Conservation (phyloP, 2,888 invertebrate genomes). For the Bugula neritina region DNA sequence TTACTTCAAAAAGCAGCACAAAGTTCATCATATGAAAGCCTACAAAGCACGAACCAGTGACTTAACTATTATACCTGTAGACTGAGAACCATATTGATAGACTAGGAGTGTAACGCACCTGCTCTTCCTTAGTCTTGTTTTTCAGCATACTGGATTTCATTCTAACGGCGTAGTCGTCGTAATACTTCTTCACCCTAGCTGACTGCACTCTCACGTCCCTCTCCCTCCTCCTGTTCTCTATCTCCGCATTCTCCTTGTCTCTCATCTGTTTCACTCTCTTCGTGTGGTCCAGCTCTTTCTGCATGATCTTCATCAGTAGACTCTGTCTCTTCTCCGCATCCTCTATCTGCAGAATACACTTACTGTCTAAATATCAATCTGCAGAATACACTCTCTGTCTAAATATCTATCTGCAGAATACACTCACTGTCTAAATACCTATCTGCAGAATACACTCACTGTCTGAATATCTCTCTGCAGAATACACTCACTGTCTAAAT, state of each 20-base stretch:
- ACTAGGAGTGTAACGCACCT: conserved; percentile 36
- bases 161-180: conserved; percentile 49
- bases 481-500: too few relatives aligned
- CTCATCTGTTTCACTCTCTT: conserved; percentile 26
- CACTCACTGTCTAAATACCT: too few relatives aligned
- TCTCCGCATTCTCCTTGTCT: conserved; percentile 5
- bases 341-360: conserved; percentile 42
- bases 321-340: conserved; percentile 48
- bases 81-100: too few relatives aligned
- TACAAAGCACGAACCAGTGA: too few relatives aligned
- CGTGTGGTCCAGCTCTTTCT: conserved; percentile 41
- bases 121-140: conserved; percentile 48
- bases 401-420: too few relatives aligned
- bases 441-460: too few relatives aligned
- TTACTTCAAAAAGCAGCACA: too few relatives aligned
- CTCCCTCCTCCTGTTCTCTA: conserved; percentile 36
- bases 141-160: conserved; percentile 49
- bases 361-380: too few relatives aligned
- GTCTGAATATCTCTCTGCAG: too few relatives aligned
- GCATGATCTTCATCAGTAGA: conserved; percentile 45
- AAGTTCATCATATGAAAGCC: too few relatives aligned
- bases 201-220: conserved; percentile 49
- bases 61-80: too few relatives aligned
- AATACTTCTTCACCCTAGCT: conserved; percentile 47
- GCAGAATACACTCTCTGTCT: too few relatives aligned